A percentile compares a stretch with the other conserved stretches of the same genome.
phyloP scores from a whole-genome alignment of 2,888 invertebrate species.

The Idaea straminata region DNA sequence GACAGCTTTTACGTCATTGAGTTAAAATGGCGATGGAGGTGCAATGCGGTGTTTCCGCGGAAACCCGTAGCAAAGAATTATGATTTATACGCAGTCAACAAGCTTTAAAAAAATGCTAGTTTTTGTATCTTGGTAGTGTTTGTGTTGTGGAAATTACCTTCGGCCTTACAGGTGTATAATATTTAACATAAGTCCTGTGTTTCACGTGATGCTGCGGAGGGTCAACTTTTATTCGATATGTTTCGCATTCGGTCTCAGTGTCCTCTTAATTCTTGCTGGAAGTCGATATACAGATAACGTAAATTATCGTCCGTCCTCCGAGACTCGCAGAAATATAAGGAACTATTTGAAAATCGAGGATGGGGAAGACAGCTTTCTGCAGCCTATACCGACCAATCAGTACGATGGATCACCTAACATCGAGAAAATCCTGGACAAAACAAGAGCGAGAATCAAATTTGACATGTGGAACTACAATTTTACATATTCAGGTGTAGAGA shows the following conservation, averaged over 20 bases:
- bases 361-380: conserved; percentile 51
- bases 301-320: conserved; percentile 69
- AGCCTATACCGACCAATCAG: conserved; percentile 59
- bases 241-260: conserved; percentile 76
- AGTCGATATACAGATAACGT: conserved; percentile 78
- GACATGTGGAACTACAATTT: conserved; percentile 67
- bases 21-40: conserved; percentile 69
- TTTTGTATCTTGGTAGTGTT: conserved; percentile 58
- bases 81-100: conserved; percentile 61
- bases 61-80: conserved; percentile 66
- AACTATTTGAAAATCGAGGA: conserved; percentile 83
- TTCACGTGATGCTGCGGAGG: conserved; percentile 74
- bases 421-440: conserved; percentile 63
- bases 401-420: conserved; percentile 61
- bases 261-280: conserved; percentile 76
- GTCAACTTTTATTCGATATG: conserved; percentile 77
- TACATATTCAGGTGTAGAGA: conserved; percentile 63
- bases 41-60: conserved; percentile 79
- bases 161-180: conserved; percentile 38
- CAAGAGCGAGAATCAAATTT: conserved; percentile 55
- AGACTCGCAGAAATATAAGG: conserved; percentile 64
- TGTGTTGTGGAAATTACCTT: conserved; percentile 46
- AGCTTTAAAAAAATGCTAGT: conserved; percentile 60
- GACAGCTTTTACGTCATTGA: conserved; percentile 28
- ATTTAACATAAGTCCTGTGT: conserved; percentile 42